Evolutionary conservation across 2,113 vertebrate genomes (phyloP).

Genomic region (Hyperoodon ampullatus): DNA sequence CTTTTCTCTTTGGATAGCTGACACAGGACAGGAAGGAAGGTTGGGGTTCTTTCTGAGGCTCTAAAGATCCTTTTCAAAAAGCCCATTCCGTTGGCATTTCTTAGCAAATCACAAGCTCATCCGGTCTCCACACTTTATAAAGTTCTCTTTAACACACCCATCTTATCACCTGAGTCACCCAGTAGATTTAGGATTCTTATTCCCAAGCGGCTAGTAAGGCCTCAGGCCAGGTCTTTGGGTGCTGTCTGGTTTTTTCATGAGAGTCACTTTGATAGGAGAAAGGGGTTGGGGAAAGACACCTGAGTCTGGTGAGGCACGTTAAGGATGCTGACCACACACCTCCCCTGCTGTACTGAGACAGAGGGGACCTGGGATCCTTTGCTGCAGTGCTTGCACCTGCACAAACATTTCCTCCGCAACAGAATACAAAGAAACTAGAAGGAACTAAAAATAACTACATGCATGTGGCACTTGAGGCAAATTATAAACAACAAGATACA

Average conservation of each 20-base stretch:
- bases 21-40: conserved; percentile 68
- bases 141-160: neutral
- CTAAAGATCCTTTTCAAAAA: conserved; percentile 89
- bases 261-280: neutral
- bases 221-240: neutral
- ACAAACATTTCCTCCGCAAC: neutral
- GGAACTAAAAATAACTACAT: neutral
- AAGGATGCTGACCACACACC: neutral
- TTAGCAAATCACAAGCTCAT: conserved; percentile 52
- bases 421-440: neutral
- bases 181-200: neutral
- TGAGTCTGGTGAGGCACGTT: neutral
- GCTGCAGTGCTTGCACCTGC: neutral
- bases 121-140: neutral
- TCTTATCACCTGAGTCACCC: neutral
- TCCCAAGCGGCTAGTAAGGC: neutral
- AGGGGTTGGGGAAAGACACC: neutral
- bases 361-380: neutral
- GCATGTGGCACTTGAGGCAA: neutral
- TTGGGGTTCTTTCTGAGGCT: conserved; percentile 66
- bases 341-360: neutral
- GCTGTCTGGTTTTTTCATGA: neutral
- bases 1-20: conserved; percentile 85
- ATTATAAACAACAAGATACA: neutral
- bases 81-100: conserved; percentile 88